Evolutionary conservation across 1,140 invertebrate species (phyloP).

Genomic region (Plodia interpunctella): DNA sequence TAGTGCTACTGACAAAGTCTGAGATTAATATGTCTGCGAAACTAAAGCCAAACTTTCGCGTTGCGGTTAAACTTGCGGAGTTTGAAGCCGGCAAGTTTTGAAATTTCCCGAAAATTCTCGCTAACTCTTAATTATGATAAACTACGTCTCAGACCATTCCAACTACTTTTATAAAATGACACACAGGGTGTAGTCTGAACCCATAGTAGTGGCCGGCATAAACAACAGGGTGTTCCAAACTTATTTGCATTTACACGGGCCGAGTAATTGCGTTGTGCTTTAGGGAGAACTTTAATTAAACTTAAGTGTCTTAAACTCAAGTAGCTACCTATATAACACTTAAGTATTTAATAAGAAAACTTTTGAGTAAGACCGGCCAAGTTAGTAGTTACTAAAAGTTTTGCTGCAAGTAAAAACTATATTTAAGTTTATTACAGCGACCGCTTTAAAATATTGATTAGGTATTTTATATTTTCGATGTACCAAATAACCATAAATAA

Average conservation of each 20-base stretch:
- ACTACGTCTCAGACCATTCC: constrained; percentile 8
- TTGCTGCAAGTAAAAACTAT: neutral
- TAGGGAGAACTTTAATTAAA: constrained; percentile 73
- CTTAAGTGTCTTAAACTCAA: constrained; percentile 56
- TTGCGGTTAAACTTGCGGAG: constrained; percentile 44
- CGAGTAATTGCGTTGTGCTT: constrained; percentile 72
- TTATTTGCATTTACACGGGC: constrained; percentile 75
- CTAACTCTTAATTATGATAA: constrained; percentile 9
- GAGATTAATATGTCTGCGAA: constrained; percentile 12
- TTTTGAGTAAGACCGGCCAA: constrained; percentile 18
- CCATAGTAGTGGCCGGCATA: constrained; percentile 48
- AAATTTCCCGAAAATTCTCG: constrained; percentile 20
- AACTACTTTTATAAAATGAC: constrained; percentile 15
- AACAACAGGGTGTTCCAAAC: constrained; percentile 61
- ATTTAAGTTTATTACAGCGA: too few relatives aligned
- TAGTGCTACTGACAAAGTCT: neutral
- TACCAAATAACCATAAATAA: too few relatives aligned
- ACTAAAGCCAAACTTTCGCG: constrained; percentile 19
- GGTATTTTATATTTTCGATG: too few relatives aligned
- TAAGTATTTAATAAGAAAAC: constrained; percentile 43
- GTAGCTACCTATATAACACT: constrained; percentile 52
- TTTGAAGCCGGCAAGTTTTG: constrained; percentile 34
- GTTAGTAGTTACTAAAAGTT: constrained; percentile 8
- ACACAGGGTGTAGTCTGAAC: constrained; percentile 37
- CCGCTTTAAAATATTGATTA: too few relatives aligned